Percentiles rank a stretch among this genome's conserved stretches.
phyloP scores from a whole-genome alignment of 37 sponge, comb jelly and placozoan genomes.

The Oscarella lobularis region DNA sequence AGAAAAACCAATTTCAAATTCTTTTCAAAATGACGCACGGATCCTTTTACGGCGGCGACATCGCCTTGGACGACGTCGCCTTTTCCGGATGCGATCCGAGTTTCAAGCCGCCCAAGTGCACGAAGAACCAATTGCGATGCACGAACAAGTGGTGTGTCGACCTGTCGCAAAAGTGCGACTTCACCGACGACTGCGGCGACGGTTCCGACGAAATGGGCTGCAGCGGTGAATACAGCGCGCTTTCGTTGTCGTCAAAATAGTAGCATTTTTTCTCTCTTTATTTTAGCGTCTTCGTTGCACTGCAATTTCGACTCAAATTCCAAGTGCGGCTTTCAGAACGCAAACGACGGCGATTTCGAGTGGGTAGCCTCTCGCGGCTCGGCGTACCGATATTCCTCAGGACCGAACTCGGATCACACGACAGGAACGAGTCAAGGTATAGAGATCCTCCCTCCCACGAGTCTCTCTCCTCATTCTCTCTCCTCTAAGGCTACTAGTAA shows the following conservation, averaged over 20 bases:
- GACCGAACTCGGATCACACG: slow-evolving; percentile 22
- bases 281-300: neutral
- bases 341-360: slow-evolving; percentile 14
- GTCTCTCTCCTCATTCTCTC: too few relatives aligned
- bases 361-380: slow-evolving; percentile 13
- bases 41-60: neutral
- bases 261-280: too few relatives aligned
- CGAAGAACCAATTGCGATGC: neutral
- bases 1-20: neutral
- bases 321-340: neutral
- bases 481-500: too few relatives aligned
- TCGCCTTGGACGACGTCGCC: neutral
- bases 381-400: slow-evolving; percentile 10
- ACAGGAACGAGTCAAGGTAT: too few relatives aligned
- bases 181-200: neutral
- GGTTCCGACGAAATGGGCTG: neutral
- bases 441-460: too few relatives aligned
- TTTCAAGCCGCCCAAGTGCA: neutral
- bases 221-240: neutral
- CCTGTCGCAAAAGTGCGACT: neutral
- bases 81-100: neutral
- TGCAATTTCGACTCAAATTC: neutral
- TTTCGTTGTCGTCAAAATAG: too few relatives aligned
- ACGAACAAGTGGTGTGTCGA: neutral
- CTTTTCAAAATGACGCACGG: neutral